Base-by-base conservation (phyloP, 1,140 invertebrate genomes). In the Pemphigus obesinymphae region DNA sequence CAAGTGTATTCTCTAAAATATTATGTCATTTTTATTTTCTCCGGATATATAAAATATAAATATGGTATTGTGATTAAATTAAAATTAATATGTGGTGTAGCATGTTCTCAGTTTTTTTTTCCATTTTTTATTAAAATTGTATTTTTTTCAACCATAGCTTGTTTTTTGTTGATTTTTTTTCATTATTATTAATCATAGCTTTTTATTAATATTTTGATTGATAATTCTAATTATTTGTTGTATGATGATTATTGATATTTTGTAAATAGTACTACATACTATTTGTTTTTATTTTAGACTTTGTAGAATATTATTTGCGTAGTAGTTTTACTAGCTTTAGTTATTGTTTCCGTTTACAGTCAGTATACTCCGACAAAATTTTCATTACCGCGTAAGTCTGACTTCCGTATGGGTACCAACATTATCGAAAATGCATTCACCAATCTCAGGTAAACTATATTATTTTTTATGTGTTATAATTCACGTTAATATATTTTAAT, bases 281-380 rank as follows among this genome's bases (percentile, higher is more conserved):
- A 26, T 61, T 8, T 63, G 6, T 31, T 63, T 29, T 73, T 31
- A 23, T 48, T 11, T 73, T 23, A 26, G 17, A 29, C 6, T 8
- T 31, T n/a, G 43, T 50, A 45, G 48, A 55, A 31, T 76, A 15
- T 76, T 78, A 13, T 63, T 58, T 58, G 34, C 23, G 11, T 43
- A 80, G 37, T 80, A 55, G 58, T 43, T 26, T 45, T 45, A n/a
- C n/a, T n/a, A 45, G 43, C 13, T 45, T 80, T 80, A 58, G 50
- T 37, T 80, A 29, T 61, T 58, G 13, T 80, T 80, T 80, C 10
- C 6, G 15, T 85, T 85, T 82, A 87, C 92, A 93, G 92, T 90
- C 92, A 92, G 86, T 93, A 92, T 90, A 92, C 92, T 88, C 91
- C 92, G 84, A 91, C 89, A 88, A 89, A 92, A 86, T 89, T 93